Evolutionary conservation across 1,140 invertebrate genomes (phyloP), one percentile per base, ranked within the genome.

Genomic region (Brachystomella parvula): DNA sequence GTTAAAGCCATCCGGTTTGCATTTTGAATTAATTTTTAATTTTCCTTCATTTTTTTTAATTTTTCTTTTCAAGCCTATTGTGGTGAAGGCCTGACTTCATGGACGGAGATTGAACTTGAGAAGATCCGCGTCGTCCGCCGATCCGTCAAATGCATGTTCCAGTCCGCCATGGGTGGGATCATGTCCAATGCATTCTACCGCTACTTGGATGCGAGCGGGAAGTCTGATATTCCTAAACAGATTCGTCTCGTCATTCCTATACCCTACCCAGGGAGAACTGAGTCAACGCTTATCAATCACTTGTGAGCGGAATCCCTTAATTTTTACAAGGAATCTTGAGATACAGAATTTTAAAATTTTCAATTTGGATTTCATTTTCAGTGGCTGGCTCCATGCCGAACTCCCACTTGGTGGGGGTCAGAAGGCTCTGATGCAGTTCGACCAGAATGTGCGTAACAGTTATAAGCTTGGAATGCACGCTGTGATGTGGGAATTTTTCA

Each of bases 401-500:
- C 29, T 71, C 32, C 58, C 61, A 1, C 17, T 71, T 0, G 64
- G 69, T 6, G 67, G 67, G 6, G 69, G 70, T 53, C 47, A 53
- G 12, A 31, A 61, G n/a, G 61, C 62, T 0, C 66, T 73, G 3
- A 63, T 56, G 32, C 64, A 66, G 30, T 73, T 73, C 59, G 72
- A 73, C 58, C 47, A 26, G 1, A 71, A 64, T 63, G 47, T 73
- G 15, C 65, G 62, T 26, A 21, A 69, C 15, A 71, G 67, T 28
- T 73, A 73, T 63, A 63, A 29, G 3, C 64, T 61, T 30, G 72
- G 72, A 24, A 28, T 73, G 24, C 72, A 73, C 47, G 72, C 67
- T 49, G 64, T 73, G 26, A 66, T 73, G 65, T 73, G 72, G 72
- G 59, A 71, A 63, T 56, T 71, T 26, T 73, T 73, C 31, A 57